Evolutionary conservation across 2,888 invertebrate species (phyloP), one percentile per base, ranked within the genome.

Genomic region (Mythimna lalbum): DNA sequence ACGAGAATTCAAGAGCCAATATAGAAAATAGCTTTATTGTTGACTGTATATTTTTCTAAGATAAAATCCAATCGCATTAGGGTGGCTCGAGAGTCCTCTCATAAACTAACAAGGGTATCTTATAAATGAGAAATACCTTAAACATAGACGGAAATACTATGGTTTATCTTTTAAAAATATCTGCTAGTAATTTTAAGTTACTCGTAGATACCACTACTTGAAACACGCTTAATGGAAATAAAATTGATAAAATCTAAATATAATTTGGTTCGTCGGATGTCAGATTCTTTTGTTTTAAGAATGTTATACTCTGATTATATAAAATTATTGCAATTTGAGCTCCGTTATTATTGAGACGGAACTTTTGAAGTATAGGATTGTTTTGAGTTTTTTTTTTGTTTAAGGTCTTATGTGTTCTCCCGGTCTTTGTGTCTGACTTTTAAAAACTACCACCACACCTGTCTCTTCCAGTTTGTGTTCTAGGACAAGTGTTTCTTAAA

Each of bases 221-320:
- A 9, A 62, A 72, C 14, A 47, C 7, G 47, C 21, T 39, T 63
- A 47, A 27, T 53, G 23, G 53, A 73, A 55, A 71, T 71, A 7
- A 70, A 63, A 63, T 53, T 53, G 70, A 70, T 70, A 47, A 53
- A 63, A 71, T 71, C 70, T 55, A 5, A 73, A 63, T 55, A 21
- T 63, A 62, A 70, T 62, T 69, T n/a, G 10, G 23, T 43, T 72
- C 33, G 17, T 53, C 27, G 62, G 62, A 70, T 72, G 33, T 33
- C 27, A 36, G 73, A 21, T 36, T 53, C 14, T 23, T 72, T 62
- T 70, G 70, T 52, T 72, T n/a, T 2, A 43, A 61, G 61, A 23
- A 14, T 39, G 1, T 49, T 12, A 9, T 55, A 36, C 14, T 43
- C 12, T 55, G 27, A 23, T 39, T 53, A 27, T 14, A 23, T n/a